Evolutionary conservation across 2,113 vertebrate species (phyloP).

Genomic region (Rhinichthys klamathensis): DNA sequence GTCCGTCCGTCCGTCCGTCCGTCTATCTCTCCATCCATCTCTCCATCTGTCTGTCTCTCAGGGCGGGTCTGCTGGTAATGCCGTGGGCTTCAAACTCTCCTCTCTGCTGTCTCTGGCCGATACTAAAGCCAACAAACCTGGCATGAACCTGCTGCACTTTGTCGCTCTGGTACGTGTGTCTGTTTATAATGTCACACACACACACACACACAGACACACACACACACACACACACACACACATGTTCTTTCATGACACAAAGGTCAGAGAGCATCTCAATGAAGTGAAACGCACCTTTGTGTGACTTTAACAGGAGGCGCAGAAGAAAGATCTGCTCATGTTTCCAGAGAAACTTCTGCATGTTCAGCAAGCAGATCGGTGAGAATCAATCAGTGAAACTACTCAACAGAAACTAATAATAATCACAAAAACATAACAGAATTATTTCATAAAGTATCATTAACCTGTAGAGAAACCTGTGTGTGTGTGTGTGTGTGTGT

Average conservation of each 20-base stretch:
- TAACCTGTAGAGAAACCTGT: not conserved
- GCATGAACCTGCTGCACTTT: conserved; percentile 96
- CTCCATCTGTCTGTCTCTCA: conserved; percentile 49
- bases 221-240: not conserved
- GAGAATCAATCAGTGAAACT: conserved; percentile 41
- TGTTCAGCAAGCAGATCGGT: conserved; percentile 90
- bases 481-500: conserved; percentile 14
- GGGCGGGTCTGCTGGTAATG: conserved; percentile 94
- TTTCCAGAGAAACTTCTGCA: conserved; percentile 67
- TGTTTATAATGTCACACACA: not conserved
- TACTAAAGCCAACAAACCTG: conserved; percentile 96
- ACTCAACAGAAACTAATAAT: too few relatives aligned
- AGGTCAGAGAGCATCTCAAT: conserved; percentile 35
- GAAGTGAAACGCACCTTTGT: not conserved
- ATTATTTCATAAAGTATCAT: not conserved
- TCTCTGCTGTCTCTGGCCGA: conserved; percentile 93
- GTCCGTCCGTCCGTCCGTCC: too few relatives aligned
- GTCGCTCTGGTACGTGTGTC: conserved; percentile 85
- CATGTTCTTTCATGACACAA: conserved; percentile 51
- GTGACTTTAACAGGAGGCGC: conserved; percentile 83
- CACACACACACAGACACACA: too few relatives aligned
- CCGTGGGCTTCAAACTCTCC: conserved; percentile 93
- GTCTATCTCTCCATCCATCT: too few relatives aligned
- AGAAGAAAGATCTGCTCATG: conserved; percentile 73
- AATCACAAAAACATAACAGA: too few relatives aligned